Conservation (phyloP, 2,888 invertebrate genomes). For the Nasonovia ribisnigri region DNA sequence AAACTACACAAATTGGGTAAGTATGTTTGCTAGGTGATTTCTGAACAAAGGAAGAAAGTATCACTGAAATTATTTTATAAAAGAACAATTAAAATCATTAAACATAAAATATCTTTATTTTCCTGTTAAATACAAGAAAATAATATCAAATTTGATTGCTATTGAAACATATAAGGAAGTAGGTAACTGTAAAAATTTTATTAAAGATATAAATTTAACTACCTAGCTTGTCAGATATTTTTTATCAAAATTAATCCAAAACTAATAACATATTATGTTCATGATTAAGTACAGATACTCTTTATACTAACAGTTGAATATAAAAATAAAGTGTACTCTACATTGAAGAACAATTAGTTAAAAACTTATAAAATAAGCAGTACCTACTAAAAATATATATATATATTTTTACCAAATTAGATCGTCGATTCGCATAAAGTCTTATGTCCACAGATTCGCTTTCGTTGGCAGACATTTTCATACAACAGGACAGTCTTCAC, state of each 20-base stretch:
- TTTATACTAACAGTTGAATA: not conserved
- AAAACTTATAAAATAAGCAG: not conserved
- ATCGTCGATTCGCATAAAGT: not conserved
- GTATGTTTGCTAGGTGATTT: too few relatives aligned
- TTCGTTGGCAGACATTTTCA: constrained; percentile 56
- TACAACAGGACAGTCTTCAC: not conserved
- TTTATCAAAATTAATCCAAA: not conserved
- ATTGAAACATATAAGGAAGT: too few relatives aligned
- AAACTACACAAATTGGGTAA: too few relatives aligned
- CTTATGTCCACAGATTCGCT: constrained; percentile 26
- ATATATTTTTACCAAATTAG: constrained; percentile 40
- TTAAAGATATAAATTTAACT: not conserved
- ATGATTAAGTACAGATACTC: not conserved
- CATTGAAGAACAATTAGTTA: not conserved
- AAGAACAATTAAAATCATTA: too few relatives aligned
- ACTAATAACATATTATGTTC: not conserved
- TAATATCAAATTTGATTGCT: too few relatives aligned
- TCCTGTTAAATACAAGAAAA: too few relatives aligned
- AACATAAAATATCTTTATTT: too few relatives aligned
- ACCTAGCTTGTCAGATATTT: not conserved
- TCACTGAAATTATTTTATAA: too few relatives aligned
- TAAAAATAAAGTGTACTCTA: not conserved
- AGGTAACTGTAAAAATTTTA: not conserved
- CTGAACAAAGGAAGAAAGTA: too few relatives aligned
- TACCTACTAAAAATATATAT: not conserved